Base-by-base conservation (phyloP, 2,797 vertebrate genomes). In the Cyclopterus lumpus region DNA sequence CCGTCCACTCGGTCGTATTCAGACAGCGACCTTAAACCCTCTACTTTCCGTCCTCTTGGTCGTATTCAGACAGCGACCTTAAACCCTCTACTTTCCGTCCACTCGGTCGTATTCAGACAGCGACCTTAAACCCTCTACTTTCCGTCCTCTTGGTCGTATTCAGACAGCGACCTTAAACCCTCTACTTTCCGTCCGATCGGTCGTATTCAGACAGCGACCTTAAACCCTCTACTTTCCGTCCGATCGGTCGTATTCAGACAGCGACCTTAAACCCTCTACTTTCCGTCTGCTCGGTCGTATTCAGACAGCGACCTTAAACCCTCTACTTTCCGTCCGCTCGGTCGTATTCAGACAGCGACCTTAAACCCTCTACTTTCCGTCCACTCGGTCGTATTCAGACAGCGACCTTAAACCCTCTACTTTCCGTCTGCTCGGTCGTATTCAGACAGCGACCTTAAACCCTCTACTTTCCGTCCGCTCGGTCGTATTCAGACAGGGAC, bases 81-180 rank as follows among this genome's bases (percentile, higher is more conserved):
- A 51, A n/a, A n/a, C n/a, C n/a, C n/a, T n/a, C n/a, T n/a, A 54
- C 48, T 49, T 30, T 22, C 3, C 60, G 60, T 55, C 20, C 48
- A 12, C 48, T 28, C 14, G 36, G 16, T 53, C 51, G 14, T 28
- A n/a, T 14, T 16, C 49, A 18, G 67, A 42, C 30, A 11, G 9
- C 51, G 46, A 71, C 26, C 67, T 63, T 48, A 51, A n/a, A n/a
- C n/a, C n/a, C n/a, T n/a, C n/a, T n/a, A 54, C 48, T 49, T 30
- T 22, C 3, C 60, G 60, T 55, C 20, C 48, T 12, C 48, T 28
- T 14, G 36, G 16, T 53, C 51, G 14, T 28, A n/a, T 14, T 16
- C 49, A 18, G 67, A 42, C 30, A 11, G 9, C 51, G 46, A 71
- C 26, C 67, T 63, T 48, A 51, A n/a, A n/a, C n/a, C n/a, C n/a